Evolutionary conservation across 2,888 invertebrate species (phyloP).

Genomic region (Teleogryllus oceanicus): DNA sequence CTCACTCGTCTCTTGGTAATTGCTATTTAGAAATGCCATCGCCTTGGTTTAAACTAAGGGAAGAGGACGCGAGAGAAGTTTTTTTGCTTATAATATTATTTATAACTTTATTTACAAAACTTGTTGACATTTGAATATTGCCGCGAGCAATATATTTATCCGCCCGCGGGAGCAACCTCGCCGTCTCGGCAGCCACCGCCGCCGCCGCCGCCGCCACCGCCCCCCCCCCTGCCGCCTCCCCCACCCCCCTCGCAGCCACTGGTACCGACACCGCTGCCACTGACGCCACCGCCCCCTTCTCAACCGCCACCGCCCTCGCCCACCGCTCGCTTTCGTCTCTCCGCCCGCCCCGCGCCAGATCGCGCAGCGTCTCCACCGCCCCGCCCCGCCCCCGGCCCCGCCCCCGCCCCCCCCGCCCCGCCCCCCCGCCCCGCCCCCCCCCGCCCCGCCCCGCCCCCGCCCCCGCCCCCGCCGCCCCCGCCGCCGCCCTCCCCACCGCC

Average conservation of each 20-base stretch:
- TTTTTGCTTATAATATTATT: constrained; percentile 23
- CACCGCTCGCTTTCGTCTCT: no score
- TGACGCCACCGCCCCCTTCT: background rate
- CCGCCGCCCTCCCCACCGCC: fast-evolving
- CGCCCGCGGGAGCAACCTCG: background rate
- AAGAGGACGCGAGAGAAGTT: background rate
- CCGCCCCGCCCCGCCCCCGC: no score
- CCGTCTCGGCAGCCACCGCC: background rate
- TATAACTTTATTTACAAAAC: constrained; percentile 26
- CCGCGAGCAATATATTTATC: constrained; percentile 4
- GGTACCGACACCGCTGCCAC: no score
- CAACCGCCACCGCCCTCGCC: no score
- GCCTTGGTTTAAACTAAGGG: constrained; percentile 8
- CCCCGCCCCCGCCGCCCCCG: no score
- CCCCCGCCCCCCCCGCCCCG: no score
- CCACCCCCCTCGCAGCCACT: no score
- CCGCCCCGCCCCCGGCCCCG: no score
- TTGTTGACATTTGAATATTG: constrained; percentile 25
- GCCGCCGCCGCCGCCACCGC: background rate
- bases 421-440: no score
- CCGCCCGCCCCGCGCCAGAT: no score
- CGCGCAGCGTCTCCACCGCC: no score
- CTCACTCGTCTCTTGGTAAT: constrained; percentile 24
- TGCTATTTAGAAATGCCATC: constrained; percentile 25
- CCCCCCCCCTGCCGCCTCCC: background rate